Conservation (phyloP, 2,113 vertebrate genomes). For the Prinia subflava region DNA sequence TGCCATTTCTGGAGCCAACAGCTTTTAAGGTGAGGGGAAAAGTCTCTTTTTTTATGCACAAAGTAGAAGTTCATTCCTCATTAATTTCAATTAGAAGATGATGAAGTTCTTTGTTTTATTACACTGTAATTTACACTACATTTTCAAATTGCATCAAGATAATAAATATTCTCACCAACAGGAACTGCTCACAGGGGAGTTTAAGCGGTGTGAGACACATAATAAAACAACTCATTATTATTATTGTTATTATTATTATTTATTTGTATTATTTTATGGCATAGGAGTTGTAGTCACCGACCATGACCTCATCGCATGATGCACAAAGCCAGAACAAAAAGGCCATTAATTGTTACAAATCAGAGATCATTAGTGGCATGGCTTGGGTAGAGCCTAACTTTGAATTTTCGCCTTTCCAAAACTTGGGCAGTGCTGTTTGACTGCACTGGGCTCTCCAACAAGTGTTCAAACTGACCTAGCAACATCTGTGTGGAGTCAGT, state of each 20-base stretch:
- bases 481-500: background rate
- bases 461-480: background rate
- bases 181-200: slow-evolving; percentile 49
- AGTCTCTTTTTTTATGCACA: slow-evolving; percentile 34
- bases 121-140: slow-evolving; percentile 38
- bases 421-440: background rate
- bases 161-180: slow-evolving; percentile 47
- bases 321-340: background rate
- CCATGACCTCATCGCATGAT: background rate
- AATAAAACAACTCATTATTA: slow-evolving; percentile 34
- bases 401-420: background rate
- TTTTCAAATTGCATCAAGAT: slow-evolving; percentile 63
- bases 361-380: background rate
- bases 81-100: slow-evolving; percentile 65
- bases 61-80: slow-evolving; percentile 39
- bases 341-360: background rate
- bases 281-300: background rate
- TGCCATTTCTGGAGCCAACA: background rate
- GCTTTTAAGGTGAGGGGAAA: background rate
- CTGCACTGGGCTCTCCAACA: rapidly evolving
- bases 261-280: slow-evolving; percentile 23
- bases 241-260: slow-evolving; percentile 45
- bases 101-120: slow-evolving; percentile 71
- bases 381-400: background rate
- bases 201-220: background rate